Conservation (phyloP, 2,888 invertebrate genomes). For the Limenitis camilla region DNA sequence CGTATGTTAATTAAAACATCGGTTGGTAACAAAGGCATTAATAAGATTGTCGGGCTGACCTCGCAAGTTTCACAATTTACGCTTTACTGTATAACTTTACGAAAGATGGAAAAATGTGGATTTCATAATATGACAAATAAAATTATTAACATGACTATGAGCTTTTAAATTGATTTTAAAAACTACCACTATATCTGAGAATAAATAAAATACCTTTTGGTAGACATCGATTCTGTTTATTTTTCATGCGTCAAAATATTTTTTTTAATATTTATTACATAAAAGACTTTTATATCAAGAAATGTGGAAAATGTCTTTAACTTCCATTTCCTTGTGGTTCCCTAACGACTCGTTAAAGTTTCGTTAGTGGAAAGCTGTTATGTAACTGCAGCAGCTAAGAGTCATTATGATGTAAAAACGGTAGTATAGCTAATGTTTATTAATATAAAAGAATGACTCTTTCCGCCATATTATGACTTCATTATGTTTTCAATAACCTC, state of each 20-base stretch:
- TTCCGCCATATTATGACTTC: not conserved
- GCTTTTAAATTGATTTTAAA: no score
- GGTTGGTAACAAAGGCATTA: constrained; percentile 39
- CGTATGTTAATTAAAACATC: constrained; percentile 28
- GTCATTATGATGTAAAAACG: constrained; percentile 18
- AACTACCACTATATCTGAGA: no score
- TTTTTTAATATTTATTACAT: no score
- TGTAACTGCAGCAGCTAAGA: constrained; percentile 13
- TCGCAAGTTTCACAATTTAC: constrained; percentile 57
- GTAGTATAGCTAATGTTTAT: constrained; percentile 15
- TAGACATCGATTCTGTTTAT: no score
- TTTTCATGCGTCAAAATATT: no score
- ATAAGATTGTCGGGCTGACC: constrained; percentile 32
- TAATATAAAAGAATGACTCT: not conserved
- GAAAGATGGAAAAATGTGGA: constrained; percentile 49
- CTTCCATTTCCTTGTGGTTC: constrained; percentile 8
- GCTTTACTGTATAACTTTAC: constrained; percentile 55
- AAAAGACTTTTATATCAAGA: no score
- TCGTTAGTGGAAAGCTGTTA: constrained; percentile 18
- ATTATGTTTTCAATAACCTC: not conserved
- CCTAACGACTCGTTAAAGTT: constrained; percentile 29
- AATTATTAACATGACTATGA: no score
- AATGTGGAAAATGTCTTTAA: not conserved
- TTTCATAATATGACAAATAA: no score
- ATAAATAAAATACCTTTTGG: no score